Evolutionary conservation across 1,140 invertebrate genomes (phyloP).

Genomic region (Drosophila teissieri): DNA sequence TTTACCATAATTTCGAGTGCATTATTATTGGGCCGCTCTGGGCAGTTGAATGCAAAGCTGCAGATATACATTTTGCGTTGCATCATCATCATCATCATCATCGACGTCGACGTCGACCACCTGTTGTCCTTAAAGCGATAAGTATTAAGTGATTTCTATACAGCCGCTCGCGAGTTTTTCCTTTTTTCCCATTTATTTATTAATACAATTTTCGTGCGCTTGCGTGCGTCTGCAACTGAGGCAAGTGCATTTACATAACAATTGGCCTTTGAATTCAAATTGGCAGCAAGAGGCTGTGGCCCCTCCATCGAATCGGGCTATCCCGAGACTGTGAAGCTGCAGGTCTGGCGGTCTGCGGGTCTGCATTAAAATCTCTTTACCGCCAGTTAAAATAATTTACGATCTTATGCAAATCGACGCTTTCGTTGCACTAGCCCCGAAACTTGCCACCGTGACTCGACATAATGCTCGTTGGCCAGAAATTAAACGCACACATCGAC

Average conservation of each 20-base stretch:
- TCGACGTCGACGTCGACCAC: conserved; percentile 52
- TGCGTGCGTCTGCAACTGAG: conserved; percentile 56
- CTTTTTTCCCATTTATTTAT: conserved; percentile 47
- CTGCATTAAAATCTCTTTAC: conserved; percentile 60
- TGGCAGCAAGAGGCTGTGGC: conserved; percentile 21
- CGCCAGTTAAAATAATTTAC: conserved; percentile 72
- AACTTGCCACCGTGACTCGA: conserved; percentile 47
- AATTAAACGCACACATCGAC: conserved; percentile 49
- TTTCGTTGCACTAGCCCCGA: conserved; percentile 37
- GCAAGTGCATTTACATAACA: conserved; percentile 76
- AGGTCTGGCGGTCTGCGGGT: conserved; percentile 13
- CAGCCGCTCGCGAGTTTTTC: conserved; percentile 26
- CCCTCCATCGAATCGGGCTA: background rate
- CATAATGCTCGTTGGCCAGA: conserved; percentile 38
- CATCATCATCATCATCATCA: conserved; percentile 37
- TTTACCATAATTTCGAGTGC: conserved; percentile 76
- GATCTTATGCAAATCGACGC: conserved; percentile 58
- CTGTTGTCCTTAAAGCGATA: conserved; percentile 80
- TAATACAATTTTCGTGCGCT: conserved; percentile 52
- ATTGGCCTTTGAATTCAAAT: conserved; percentile 76
- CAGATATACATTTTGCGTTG: conserved; percentile 27
- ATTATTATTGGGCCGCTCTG: conserved; percentile 63
- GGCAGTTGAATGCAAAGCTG: conserved; percentile 10
- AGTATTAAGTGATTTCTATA: conserved; percentile 66
- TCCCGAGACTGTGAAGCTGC: background rate